A percentile compares a stretch with the other conserved stretches of the same genome.
Evolutionary conservation across 2,113 vertebrate species (phyloP).

Genomic region (Hipposideros armiger): DNA sequence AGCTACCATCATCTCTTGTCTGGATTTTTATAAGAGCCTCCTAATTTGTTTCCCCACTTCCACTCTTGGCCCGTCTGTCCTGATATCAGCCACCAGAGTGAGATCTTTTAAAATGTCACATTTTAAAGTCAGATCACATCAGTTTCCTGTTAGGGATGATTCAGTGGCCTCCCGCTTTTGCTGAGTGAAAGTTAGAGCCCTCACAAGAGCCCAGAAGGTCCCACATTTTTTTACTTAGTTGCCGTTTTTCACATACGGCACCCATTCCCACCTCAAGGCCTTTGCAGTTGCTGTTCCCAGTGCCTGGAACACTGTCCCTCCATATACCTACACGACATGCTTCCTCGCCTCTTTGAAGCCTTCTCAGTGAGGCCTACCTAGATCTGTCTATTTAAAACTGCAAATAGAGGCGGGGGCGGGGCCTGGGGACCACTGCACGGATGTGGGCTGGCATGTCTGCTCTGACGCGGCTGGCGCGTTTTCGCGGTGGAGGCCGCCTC

Average conservation of each 20-base stretch:
- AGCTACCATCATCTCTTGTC: background rate
- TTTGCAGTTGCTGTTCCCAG: background rate
- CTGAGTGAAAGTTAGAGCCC: background rate
- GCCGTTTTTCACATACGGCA: background rate
- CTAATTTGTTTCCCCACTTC: background rate
- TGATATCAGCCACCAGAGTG: background rate
- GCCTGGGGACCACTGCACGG: accelerated
- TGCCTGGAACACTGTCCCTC: background rate
- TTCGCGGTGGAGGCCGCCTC: slow-evolving; percentile 59
- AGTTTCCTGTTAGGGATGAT: background rate
- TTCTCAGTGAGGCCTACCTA: background rate
- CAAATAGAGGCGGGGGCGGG: background rate
- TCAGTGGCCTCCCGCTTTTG: background rate
- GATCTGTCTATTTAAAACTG: background rate
- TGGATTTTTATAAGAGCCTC: slow-evolving; percentile 1
- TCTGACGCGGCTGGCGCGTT: background rate
- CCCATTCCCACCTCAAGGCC: background rate
- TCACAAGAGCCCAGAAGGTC: background rate
- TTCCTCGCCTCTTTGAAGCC: background rate
- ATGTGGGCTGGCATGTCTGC: slow-evolving; percentile 8
- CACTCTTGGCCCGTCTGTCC: background rate
- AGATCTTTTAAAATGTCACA: background rate
- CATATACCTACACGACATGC: background rate
- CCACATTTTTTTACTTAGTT: background rate
- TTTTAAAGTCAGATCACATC: background rate